A percentile compares a stretch with the other conserved stretches of the same genome.
These are phyloP conservation scores for Amazona finschi DNA, from an alignment of 2,797 vertebrate genomes.

Conservation along the genomic window DNA sequence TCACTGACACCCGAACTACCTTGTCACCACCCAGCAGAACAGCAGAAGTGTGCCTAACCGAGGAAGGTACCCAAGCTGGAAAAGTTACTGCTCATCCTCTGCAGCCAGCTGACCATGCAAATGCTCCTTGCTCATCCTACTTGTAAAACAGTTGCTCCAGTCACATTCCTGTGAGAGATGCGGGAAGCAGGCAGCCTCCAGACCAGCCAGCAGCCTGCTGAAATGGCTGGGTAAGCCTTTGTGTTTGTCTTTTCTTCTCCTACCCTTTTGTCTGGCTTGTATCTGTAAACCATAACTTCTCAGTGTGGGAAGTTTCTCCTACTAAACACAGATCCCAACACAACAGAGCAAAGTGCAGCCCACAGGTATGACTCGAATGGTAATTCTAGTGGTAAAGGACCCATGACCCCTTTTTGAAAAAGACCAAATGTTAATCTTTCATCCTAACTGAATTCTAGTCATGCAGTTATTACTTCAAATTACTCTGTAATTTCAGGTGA, in stretches of 20 bases:
- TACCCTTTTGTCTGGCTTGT: slow-evolving; percentile 34
- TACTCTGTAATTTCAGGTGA: not conserved
- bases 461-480: not conserved
- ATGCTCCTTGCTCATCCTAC: not conserved
- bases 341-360: not conserved
- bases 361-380: not conserved
- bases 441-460: not conserved
- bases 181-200: not conserved
- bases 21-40: not conserved
- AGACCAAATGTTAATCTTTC: not conserved
- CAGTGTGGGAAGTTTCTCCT: slow-evolving; percentile 30
- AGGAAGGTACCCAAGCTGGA: not conserved
- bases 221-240: not conserved
- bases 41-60: not conserved
- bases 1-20: not conserved
- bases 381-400: not conserved
- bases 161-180: not conserved
- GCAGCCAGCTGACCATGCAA: not conserved
- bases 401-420: not conserved
- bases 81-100: not conserved
- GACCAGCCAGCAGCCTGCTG: not conserved
- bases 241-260: slow-evolving; percentile 22
- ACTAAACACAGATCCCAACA: not conserved
- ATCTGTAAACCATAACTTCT: slow-evolving; percentile 34
- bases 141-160: not conserved